Evolutionary conservation across 2,888 invertebrate genomes (phyloP), one percentile per base, ranked within the genome.

Genomic region (Drosophila merina): DNA sequence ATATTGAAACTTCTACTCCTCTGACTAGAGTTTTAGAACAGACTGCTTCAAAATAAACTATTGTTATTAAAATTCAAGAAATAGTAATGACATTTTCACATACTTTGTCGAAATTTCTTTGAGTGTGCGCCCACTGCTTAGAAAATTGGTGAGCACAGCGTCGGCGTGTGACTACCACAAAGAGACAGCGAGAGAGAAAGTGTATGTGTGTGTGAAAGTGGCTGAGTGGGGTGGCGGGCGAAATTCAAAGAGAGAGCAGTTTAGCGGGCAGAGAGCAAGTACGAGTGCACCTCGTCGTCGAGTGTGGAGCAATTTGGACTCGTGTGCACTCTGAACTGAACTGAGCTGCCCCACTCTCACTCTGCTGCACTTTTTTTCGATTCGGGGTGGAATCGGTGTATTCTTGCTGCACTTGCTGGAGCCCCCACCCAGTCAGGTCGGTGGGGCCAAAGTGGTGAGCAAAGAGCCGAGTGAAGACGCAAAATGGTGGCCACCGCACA

Each of bases 401-500:
- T 55, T 45, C 51, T 50, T 48, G 36, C 40, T 68, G 55, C 70
- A 64, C 36, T 47, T 38, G 12, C 1, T 20, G 25, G 8, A 20
- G 1, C 20, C 20, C 20, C 20, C 20, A 1, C 20, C 20, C 20
- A 20, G 20, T 2, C 20, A 20, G 38, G 38, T 25, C 57, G 58
- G 73, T 60, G 75, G 83, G 36, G 10, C n/a, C 12, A 63, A 44
- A 50, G 44, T 42, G 44, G 64, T 52, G 71, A 69, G 48, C 49
- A 26, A 20, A 47, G 28, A 38, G 54, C 47, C 47, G 33, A 51
- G 68, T 40, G 40, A 68, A 78, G 84, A 72, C 86, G 77, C 81
- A 86, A 82, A 83, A 82, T 82, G 82, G 86, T 86, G 74, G 86
- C 82, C 83, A 77, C 63, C 81, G 77, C 74, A 68, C 79, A 86